Evolutionary conservation across 2,797 vertebrate species (phyloP).

Genomic region (Myotis vivesi): DNA sequence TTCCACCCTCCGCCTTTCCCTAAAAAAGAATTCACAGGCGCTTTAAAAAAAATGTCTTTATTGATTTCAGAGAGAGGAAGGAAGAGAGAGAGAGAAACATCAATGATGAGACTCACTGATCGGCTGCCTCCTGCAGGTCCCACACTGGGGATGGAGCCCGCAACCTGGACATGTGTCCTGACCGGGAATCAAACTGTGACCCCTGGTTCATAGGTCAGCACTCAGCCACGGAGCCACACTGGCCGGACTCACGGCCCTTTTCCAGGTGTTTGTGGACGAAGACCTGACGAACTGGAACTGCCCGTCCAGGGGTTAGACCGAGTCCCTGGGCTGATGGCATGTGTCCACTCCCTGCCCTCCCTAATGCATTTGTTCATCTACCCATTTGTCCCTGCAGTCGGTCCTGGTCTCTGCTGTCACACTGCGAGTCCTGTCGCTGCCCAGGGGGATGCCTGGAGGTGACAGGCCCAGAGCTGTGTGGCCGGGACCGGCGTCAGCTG

Average conservation of each 20-base stretch:
- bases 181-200: too few relatives aligned
- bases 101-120: too few relatives aligned
- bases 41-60: too few relatives aligned
- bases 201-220: too few relatives aligned
- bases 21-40: neutral
- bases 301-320: neutral
- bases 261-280: neutral
- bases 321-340: neutral
- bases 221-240: too few relatives aligned
- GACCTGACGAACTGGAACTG: neutral
- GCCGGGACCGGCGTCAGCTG: neutral
- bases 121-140: too few relatives aligned
- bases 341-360: neutral
- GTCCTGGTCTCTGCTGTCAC: rapidly evolving
- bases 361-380: neutral
- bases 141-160: too few relatives aligned
- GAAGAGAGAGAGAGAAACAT: too few relatives aligned
- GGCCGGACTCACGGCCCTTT: neutral
- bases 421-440: neutral
- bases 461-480: neutral
- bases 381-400: neutral
- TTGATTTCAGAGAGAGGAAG: too few relatives aligned
- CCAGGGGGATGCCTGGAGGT: neutral
- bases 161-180: too few relatives aligned
- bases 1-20: neutral